These are phyloP conservation scores for Enteromius anoplus DNA, from an alignment of 2,797 vertebrate genomes.

Conservation along the genomic window DNA sequence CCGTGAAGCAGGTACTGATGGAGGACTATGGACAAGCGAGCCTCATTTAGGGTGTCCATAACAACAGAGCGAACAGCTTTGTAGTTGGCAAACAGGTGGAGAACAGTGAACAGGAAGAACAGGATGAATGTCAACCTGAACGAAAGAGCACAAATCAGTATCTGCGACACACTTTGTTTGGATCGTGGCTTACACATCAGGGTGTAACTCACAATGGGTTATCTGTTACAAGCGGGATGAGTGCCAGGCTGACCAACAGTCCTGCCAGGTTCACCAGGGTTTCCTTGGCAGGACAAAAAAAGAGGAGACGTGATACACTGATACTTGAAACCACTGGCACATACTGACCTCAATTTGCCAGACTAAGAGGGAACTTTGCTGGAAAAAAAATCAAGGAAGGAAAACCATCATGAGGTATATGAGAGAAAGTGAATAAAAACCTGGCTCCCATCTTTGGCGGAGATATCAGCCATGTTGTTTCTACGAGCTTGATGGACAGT, in stretches of 20 bases:
- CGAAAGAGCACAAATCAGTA: neutral
- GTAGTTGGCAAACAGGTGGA: conserved; percentile 91
- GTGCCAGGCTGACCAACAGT: conserved; percentile 83
- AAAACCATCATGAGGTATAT: neutral
- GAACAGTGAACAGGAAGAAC: conserved; percentile 83
- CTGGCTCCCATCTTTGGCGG: conserved; percentile 94
- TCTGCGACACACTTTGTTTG: neutral
- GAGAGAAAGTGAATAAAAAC: conserved; percentile 62
- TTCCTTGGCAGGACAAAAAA: conserved; percentile 74
- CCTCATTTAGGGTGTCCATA: conserved; percentile 89
- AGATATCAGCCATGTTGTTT: conserved; percentile 95
- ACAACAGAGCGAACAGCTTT: conserved; percentile 87
- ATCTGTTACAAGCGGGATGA: conserved; percentile 84
- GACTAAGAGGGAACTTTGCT: neutral
- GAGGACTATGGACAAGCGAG: conserved; percentile 80
- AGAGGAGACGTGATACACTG: neutral
- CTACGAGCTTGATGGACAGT: conserved; percentile 91
- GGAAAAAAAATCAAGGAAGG: neutral
- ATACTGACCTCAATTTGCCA: neutral
- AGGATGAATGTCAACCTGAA: conserved; percentile 82
- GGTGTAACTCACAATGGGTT: conserved; percentile 75
- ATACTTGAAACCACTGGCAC: neutral
- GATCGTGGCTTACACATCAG: neutral
- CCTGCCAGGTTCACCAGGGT: conserved; percentile 89
- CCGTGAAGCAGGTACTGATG: conserved; percentile 74